These are phyloP conservation scores for Oryzias dopingdopingensis DNA, from an alignment of 2,797 vertebrate species.

Conservation along the genomic window DNA sequence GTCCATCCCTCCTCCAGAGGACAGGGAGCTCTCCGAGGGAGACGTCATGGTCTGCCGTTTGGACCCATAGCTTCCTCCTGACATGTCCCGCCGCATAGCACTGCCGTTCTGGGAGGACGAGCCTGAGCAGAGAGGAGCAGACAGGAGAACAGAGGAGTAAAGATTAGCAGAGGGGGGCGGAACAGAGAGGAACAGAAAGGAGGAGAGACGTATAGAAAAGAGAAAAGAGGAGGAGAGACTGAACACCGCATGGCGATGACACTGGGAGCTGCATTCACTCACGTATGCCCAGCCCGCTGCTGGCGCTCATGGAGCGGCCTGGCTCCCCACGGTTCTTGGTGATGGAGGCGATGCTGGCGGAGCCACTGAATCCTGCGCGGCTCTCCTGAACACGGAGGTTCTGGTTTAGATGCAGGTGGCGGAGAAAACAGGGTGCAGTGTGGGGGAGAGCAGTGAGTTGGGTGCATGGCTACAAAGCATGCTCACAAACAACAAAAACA, in stretches of 20 bases:
- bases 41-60: slow-evolving; percentile 94
- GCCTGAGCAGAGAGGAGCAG: slow-evolving; percentile 68
- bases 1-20: slow-evolving; percentile 94
- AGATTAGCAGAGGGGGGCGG: neutral
- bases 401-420: slow-evolving; percentile 70
- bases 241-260: neutral
- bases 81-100: slow-evolving; percentile 89
- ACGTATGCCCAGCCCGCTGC: slow-evolving; percentile 94
- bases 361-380: slow-evolving; percentile 91
- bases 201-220: neutral
- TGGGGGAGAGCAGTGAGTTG: slow-evolving; percentile 47
- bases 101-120: slow-evolving; percentile 93
- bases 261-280: slow-evolving; percentile 64
- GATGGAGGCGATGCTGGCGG: slow-evolving; percentile 96
- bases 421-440: slow-evolving; percentile 38
- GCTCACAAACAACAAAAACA: slow-evolving; percentile 7
- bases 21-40: slow-evolving; percentile 94
- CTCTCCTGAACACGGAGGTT: slow-evolving; percentile 93
- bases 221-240: no score
- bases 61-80: slow-evolving; percentile 86
- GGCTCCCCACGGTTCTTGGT: slow-evolving; percentile 92
- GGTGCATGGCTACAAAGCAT: slow-evolving; percentile 19
- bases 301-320: slow-evolving; percentile 96
- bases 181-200: neutral
- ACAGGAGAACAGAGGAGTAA: neutral